A percentile compares a stretch with the other conserved stretches of the same genome.
Conservation (phyloP, 2,888 invertebrate genomes). For the Drosophila atripex region DNA sequence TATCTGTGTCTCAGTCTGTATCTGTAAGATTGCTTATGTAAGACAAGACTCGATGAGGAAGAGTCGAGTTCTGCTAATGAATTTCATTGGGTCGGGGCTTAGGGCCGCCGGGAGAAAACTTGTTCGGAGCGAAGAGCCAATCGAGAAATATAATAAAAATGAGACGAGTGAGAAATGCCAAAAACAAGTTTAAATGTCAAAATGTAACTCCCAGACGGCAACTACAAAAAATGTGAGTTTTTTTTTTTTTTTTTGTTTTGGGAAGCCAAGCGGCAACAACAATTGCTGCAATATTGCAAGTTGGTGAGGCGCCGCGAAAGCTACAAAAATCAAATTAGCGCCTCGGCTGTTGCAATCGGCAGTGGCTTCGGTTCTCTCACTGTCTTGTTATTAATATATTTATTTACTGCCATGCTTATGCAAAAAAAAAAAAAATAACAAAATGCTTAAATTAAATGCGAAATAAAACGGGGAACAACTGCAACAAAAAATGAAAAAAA, state of each 20-base stretch:
- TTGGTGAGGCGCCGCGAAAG: conserved; percentile 67
- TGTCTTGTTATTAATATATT: conserved; percentile 26
- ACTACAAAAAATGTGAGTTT: conserved; percentile 9
- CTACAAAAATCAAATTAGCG: conserved; percentile 77
- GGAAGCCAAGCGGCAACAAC: conserved; percentile 18
- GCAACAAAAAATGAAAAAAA: conserved; percentile 53
- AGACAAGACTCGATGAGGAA: background rate
- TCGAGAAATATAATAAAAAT: conserved; percentile 54
- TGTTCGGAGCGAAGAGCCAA: conserved; percentile 31
- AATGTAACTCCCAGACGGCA: conserved; percentile 62
- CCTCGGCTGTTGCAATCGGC: conserved; percentile 75
- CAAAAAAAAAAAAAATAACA: conserved; percentile 53
- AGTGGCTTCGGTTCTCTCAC: conserved; percentile 33
- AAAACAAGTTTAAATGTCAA: conserved; percentile 77
- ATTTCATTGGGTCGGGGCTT: background rate
- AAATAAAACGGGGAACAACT: conserved; percentile 47
- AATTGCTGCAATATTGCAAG: conserved; percentile 69
- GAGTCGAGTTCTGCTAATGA: conserved; percentile 17
- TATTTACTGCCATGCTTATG: conserved; percentile 61
- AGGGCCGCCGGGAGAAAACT: conserved; percentile 35
- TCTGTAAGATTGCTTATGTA: conserved; percentile 14
- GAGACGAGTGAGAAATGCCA: conserved; percentile 59
- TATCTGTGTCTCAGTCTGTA: too few relatives aligned
- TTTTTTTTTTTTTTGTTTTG: background rate
- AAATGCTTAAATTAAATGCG: conserved; percentile 62